phyloP scores from a whole-genome alignment of 2,797 vertebrate species.

The Tiaroga cobitis region DNA sequence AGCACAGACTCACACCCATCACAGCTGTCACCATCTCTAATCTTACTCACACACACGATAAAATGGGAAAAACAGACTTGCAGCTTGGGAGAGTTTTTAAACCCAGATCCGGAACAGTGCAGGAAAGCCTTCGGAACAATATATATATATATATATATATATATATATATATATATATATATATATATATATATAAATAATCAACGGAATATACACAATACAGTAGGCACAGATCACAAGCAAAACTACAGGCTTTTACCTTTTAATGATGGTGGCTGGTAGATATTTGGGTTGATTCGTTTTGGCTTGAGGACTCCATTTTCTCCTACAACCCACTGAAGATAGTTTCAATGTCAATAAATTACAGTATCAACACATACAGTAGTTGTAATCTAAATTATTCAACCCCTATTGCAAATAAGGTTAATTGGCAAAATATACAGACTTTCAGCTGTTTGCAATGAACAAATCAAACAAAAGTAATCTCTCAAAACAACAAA shows the following conservation, averaged over 20 bases:
- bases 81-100: constrained; percentile 19
- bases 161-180: background rate
- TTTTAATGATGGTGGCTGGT: constrained; percentile 95
- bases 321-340: constrained; percentile 89
- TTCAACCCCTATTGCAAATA: too few relatives aligned
- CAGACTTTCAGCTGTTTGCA: too few relatives aligned
- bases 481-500: too few relatives aligned
- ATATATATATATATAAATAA: background rate
- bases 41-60: constrained; percentile 59
- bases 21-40: constrained; percentile 80
- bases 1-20: constrained; percentile 78
- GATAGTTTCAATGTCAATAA: constrained; percentile 4
- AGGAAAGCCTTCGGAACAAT: background rate
- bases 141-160: background rate
- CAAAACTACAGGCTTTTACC: constrained; percentile 75
- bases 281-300: constrained; percentile 88
- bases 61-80: constrained; percentile 24
- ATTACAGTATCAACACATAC: background rate
- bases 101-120: constrained; percentile 3
- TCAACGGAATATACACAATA: background rate
- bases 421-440: too few relatives aligned
- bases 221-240: constrained; percentile 29
- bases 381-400: too few relatives aligned
- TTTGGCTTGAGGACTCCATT: constrained; percentile 94
- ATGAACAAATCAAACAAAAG: too few relatives aligned